phyloP scores from a whole-genome alignment of 2,797 vertebrate genomes.

The Megaceryle alcyon region DNA sequence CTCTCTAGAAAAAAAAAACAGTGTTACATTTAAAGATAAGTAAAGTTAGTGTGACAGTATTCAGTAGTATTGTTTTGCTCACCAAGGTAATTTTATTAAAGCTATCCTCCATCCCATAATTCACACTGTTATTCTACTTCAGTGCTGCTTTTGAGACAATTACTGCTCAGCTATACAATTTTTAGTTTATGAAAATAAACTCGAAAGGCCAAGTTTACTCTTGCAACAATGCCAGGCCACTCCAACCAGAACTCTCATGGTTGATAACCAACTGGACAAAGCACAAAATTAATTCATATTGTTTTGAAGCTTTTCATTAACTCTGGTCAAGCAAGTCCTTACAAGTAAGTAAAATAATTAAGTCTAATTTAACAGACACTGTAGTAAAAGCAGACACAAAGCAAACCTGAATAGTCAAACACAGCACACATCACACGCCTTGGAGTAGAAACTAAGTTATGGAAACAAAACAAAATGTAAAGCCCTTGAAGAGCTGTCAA shows the following conservation, averaged over 20 bases:
- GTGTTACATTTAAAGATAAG: background rate
- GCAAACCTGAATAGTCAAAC: background rate
- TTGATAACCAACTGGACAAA: conserved; percentile 27
- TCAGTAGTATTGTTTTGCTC: background rate
- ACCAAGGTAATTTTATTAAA: background rate
- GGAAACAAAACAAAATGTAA: background rate
- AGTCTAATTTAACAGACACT: background rate
- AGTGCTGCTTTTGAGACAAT: background rate
- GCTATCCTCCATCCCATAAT: background rate
- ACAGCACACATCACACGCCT: background rate
- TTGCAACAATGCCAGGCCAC: background rate
- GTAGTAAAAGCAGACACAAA: background rate
- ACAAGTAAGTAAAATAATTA: conserved; percentile 21
- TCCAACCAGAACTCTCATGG: background rate
- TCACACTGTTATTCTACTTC: background rate
- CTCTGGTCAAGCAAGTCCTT: conserved; percentile 40
- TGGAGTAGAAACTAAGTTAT: background rate
- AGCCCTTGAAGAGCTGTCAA: background rate
- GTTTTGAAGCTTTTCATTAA: conserved; percentile 49
- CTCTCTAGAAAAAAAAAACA: background rate
- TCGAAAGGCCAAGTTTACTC: conserved; percentile 18
- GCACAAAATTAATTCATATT: background rate
- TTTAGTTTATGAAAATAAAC: conserved; percentile 27
- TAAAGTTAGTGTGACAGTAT: background rate
- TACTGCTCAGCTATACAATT: background rate